Evolutionary conservation across 2,113 vertebrate genomes (phyloP), one percentile per base, ranked within the genome.

Genomic region (Ophthalmolycus amberensis): DNA sequence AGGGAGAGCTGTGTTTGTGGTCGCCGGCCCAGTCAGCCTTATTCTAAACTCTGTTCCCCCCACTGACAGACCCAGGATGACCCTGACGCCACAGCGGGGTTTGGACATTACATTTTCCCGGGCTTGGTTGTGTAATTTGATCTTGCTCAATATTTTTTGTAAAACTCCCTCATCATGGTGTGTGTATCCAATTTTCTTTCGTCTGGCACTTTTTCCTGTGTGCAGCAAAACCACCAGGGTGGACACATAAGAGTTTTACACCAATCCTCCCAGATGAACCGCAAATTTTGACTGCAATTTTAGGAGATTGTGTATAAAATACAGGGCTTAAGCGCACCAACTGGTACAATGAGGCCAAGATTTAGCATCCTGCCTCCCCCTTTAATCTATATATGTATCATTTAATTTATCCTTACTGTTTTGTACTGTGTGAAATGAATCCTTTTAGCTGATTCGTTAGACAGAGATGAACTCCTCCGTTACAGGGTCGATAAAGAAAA

Each of bases 1-100:
- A 75, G 81, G 48, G 25, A 88, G 75, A 70, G 32, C 80, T 69
- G 85, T 78, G 80, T 85, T 85, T 90, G 85, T 62, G 88, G 91
- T 88, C 85, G 65, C 63, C 85, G 4, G 9, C 46, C 83, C 68
- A 85, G 63, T 77, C 70, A 70, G 88, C 85, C 73, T 77, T 52
- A 50, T 72, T 80, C 81, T 64, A 62, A 62, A 64, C 59, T 75
- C 69, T 50, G 40, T 63, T 75, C 27, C 56, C 29, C 80, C 50
- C 52, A 25, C 44, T 3, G 6, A 65, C 83, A 62, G 82, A 77
- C 77, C 86, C 71, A 75, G 32, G 48, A 75, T 89, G 85, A 90
- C 83, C 78, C 72, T 76, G 75, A 72, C 71, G 40, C 83, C 82
- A 70, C 70, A 80, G 79, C 52, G 72, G 63, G 50, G 54, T 54